Percentiles rank a stretch among this genome's conserved stretches.
Evolutionary conservation across 2,113 vertebrate species (phyloP).

Genomic region (Lophotis ruficrista): DNA sequence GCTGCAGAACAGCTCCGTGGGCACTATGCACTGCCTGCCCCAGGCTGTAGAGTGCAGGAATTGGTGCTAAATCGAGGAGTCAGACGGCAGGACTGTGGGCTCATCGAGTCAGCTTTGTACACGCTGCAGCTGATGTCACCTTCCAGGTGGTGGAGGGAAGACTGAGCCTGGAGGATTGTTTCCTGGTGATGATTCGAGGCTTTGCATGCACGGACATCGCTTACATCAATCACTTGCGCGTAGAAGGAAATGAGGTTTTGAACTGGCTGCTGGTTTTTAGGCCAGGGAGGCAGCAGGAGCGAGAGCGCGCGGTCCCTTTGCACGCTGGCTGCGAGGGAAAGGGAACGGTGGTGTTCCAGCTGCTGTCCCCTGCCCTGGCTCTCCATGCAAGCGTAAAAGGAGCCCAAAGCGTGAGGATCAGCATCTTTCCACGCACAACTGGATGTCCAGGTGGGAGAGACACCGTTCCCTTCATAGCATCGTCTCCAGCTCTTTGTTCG

Average conservation of each 20-base stretch:
- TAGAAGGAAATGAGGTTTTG: background rate
- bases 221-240: rapidly evolving
- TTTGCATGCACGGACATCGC: background rate
- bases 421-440: background rate
- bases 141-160: rapidly evolving
- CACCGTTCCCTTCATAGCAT: background rate
- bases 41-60: rapidly evolving
- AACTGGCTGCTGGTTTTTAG: background rate
- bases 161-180: background rate
- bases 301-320: background rate
- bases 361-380: background rate
- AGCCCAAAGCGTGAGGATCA: background rate
- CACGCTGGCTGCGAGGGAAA: rapidly evolving
- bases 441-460: background rate
- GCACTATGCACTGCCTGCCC: background rate
- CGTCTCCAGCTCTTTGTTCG: constrained; percentile 41
- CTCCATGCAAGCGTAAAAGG: rapidly evolving
- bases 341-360: background rate
- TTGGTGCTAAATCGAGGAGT: background rate
- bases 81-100: background rate
- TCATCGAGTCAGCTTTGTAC: rapidly evolving
- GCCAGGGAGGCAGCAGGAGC: background rate
- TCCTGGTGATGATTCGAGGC: background rate
- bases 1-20: background rate
- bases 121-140: background rate